Evolutionary conservation across 2,113 vertebrate species (phyloP).

Genomic region (Mesocricetus auratus): DNA sequence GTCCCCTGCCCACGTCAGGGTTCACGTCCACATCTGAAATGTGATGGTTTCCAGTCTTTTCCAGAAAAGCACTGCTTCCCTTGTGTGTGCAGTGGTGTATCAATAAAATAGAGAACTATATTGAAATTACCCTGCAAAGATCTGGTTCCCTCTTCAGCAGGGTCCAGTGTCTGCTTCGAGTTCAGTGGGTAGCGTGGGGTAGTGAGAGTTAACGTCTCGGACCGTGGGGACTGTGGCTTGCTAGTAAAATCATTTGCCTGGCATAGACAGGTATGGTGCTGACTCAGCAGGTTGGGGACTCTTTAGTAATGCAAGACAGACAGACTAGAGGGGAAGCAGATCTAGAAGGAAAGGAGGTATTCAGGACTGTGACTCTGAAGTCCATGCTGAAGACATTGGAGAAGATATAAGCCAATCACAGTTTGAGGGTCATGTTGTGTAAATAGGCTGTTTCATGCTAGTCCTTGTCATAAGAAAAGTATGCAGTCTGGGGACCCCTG

Average conservation of each 20-base stretch:
- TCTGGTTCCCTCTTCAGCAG: neutral
- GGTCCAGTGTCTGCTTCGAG: neutral
- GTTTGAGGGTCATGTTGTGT: neutral
- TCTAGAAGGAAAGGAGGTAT: neutral
- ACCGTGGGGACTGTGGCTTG: neutral
- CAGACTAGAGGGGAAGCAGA: neutral
- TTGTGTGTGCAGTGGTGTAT: slow-evolving; percentile 42
- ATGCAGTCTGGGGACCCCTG: neutral
- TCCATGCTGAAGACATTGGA: neutral
- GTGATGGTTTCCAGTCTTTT: slow-evolving; percentile 56
- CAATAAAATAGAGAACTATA: slow-evolving; percentile 78
- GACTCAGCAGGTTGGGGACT: neutral
- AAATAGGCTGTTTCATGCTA: neutral
- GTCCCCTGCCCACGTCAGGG: slow-evolving; percentile 72
- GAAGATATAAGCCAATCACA: neutral
- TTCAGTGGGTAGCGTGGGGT: neutral
- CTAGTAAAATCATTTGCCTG: neutral
- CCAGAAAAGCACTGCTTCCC: slow-evolving; percentile 63
- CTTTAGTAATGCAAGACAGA: neutral
- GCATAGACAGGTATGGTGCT: neutral
- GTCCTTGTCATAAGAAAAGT: neutral
- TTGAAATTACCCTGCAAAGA: slow-evolving; percentile 39
- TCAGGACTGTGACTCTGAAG: neutral
- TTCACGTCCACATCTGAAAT: slow-evolving; percentile 80
- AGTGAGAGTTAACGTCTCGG: neutral